phyloP scores from a whole-genome alignment of 2,797 vertebrate species.

The Triplophysa yarkandensis region DNA sequence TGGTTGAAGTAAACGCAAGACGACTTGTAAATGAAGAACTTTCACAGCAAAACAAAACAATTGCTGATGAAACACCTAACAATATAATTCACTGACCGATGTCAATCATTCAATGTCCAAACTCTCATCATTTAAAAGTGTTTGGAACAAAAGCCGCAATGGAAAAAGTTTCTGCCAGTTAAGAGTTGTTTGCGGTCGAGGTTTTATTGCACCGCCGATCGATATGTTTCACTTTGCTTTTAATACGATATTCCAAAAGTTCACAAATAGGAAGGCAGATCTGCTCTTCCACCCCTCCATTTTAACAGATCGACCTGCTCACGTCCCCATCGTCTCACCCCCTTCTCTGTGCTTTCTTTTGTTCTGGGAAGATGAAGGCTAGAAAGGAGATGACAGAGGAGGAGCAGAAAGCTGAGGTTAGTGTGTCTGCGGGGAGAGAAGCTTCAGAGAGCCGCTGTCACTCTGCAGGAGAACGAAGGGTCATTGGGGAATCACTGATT shows the following conservation, averaged over 20 bases:
- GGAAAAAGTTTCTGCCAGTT: constrained; percentile 5
- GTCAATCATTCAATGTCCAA: background rate
- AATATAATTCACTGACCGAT: constrained; percentile 11
- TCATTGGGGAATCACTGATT: constrained; percentile 11
- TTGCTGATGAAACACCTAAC: background rate
- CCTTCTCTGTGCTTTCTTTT: constrained; percentile 9
- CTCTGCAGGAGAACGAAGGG: constrained; percentile 1
- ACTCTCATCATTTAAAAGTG: constrained; percentile 18
- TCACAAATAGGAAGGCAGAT: background rate
- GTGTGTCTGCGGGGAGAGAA: constrained; percentile 5
- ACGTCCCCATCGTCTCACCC: background rate
- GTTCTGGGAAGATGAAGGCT: constrained; percentile 33
- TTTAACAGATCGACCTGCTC: constrained; percentile 27
- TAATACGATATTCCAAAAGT: constrained; percentile 50
- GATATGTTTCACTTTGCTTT: constrained; percentile 36
- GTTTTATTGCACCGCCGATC: constrained; percentile 29
- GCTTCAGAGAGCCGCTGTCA: constrained; percentile 26
- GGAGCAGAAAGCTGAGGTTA: constrained; percentile 15
- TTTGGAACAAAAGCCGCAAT: background rate
- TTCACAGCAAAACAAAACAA: background rate
- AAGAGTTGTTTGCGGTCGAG: background rate
- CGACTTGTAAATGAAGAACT: background rate
- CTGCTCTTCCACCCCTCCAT: constrained; percentile 20
- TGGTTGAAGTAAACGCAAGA: background rate
- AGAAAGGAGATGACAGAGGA: constrained; percentile 7